Evolutionary conservation across 2,113 vertebrate species (phyloP).

Genomic region (Poecile atricapillus): DNA sequence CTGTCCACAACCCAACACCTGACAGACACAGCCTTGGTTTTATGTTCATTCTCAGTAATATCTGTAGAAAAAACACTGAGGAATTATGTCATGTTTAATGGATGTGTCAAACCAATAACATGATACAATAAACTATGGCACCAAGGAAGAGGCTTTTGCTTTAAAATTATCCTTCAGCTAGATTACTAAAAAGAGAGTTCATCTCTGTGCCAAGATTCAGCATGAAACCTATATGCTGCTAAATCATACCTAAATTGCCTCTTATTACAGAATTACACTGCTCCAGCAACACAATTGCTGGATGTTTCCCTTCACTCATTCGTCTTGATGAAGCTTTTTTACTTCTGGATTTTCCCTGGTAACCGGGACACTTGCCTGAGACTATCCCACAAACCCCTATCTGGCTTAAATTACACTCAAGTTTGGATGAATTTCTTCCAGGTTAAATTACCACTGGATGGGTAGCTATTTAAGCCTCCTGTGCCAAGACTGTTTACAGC

Average conservation of each 20-base stretch:
- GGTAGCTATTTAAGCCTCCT: background rate
- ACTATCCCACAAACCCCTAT: background rate
- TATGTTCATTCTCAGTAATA: background rate
- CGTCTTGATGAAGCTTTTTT: background rate
- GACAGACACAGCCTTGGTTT: background rate
- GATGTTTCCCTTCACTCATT: background rate
- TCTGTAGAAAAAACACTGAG: background rate
- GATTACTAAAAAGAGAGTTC: background rate
- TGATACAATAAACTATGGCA: background rate
- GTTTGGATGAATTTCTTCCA: background rate
- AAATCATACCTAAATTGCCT: background rate
- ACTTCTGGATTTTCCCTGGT: background rate
- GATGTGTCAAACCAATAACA: background rate
- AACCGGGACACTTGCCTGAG: background rate
- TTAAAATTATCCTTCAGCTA: background rate
- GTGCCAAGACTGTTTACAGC: background rate
- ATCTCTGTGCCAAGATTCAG: background rate
- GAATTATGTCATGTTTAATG: background rate
- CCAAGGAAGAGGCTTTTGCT: background rate
- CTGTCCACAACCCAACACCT: too few species aligned
- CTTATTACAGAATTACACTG: background rate
- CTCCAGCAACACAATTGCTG: background rate
- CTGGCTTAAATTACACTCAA: background rate
- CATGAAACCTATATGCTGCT: background rate
- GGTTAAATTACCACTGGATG: background rate